Conservation (phyloP, 1,140 invertebrate species). For the Bombus waltoni region DNA sequence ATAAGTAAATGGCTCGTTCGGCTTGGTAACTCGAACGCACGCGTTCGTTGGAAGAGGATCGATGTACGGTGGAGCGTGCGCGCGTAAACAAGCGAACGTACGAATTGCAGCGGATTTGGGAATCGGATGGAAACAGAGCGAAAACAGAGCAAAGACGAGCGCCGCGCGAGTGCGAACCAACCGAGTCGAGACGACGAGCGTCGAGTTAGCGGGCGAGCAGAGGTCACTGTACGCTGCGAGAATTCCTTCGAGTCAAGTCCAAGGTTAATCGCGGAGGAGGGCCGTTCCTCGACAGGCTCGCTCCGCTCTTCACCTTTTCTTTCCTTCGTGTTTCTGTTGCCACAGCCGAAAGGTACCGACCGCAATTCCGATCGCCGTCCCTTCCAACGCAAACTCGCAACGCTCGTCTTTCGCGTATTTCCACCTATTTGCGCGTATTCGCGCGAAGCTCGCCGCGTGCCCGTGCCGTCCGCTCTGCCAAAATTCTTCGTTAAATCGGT, state of each 20-base stretch:
- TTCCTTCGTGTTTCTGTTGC: constrained; percentile 7
- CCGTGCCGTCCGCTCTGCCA: neutral
- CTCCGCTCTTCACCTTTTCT: constrained; percentile 16
- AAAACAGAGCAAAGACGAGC: constrained; percentile 39
- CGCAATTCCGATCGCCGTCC: neutral
- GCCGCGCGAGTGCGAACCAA: too few relatives aligned
- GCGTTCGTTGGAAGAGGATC: too few relatives aligned
- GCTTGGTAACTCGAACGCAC: too few relatives aligned
- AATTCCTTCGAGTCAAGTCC: constrained; percentile 80
- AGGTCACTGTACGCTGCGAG: constrained; percentile 77
- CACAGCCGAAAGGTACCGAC: neutral
- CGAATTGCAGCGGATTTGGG: neutral
- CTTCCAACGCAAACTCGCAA: neutral
- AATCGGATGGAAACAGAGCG: neutral
- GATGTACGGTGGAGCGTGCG: too few relatives aligned
- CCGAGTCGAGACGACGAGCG: constrained; percentile 16
- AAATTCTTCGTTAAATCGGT: neutral
- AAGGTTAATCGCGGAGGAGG: constrained; percentile 74
- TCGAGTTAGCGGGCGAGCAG: constrained; percentile 60
- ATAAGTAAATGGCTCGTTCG: too few relatives aligned
- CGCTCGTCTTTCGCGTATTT: neutral
- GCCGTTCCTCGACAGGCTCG: constrained; percentile 38
- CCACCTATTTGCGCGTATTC: neutral
- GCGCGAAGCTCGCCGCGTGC: neutral
- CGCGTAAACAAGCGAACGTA: neutral